Evolutionary conservation across 2,888 invertebrate genomes (phyloP).

Genomic region (Plagiodera versicolora): DNA sequence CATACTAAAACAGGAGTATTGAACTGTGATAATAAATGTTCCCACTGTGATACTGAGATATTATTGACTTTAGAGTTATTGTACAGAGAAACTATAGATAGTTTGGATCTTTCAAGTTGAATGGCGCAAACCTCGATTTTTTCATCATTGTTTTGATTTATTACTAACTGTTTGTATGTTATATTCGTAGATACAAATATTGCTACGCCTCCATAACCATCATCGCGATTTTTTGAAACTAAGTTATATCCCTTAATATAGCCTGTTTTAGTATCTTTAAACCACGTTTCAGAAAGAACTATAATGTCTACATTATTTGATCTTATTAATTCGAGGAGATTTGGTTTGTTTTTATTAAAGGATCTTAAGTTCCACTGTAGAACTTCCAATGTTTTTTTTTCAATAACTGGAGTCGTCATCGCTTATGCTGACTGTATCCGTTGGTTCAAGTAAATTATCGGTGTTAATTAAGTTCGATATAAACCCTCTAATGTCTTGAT

Average conservation of each 20-base stretch:
- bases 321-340: neutral
- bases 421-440: neutral
- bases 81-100: neutral
- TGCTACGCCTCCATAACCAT: neutral
- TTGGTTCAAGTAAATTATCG: neutral
- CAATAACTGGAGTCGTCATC: too few species aligned
- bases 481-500: neutral
- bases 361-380: neutral
- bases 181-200: constrained; percentile 1
- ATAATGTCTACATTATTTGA: neutral
- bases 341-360: neutral
- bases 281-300: neutral
- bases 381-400: too few species aligned
- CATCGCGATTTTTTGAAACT: neutral
- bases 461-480: neutral
- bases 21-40: neutral
- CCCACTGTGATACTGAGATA: neutral
- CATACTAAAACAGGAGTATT: neutral
- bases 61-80: constrained; percentile 3
- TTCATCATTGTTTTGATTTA: neutral
- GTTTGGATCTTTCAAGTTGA: neutral
- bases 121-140: neutral
- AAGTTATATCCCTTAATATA: neutral
- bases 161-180: neutral
- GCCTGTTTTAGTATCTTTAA: neutral